These are phyloP conservation scores for Schmidtea mediterranea DNA, from an alignment of 1,140 invertebrate species.

Conservation along the genomic window DNA sequence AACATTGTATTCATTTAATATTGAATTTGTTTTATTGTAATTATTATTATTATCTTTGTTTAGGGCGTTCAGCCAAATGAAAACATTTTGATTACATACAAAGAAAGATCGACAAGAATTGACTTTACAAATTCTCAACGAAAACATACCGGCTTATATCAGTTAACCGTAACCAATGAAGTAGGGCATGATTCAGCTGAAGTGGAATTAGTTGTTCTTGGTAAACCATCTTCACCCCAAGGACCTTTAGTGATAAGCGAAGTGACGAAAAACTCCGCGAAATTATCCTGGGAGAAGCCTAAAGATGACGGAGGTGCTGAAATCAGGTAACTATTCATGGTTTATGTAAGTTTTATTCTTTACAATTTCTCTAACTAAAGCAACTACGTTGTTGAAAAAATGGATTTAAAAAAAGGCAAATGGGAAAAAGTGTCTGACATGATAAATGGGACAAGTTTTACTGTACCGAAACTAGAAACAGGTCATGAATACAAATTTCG, in stretches of 20 bases:
- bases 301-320: conserved; percentile 13
- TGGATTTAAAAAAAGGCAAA: conserved; percentile 11
- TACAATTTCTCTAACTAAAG: neutral
- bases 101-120: conserved; percentile 7
- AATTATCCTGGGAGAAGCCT: conserved; percentile 34
- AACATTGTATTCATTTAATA: conserved; percentile 13
- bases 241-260: conserved; percentile 40
- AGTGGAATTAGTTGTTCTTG: conserved; percentile 62
- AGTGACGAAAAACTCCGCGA: conserved; percentile 43
- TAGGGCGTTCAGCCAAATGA: neutral
- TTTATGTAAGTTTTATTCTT: neutral
- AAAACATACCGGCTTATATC: conserved; percentile 68
- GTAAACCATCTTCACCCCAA: conserved; percentile 48
- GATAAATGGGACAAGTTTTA: conserved; percentile 8
- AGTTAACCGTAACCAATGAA: conserved; percentile 54
- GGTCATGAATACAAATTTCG: conserved; percentile 87
- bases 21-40: neutral
- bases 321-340: conserved; percentile 6
- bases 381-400: conserved; percentile 6
- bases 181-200: conserved; percentile 63
- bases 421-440: neutral
- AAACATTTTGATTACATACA: neutral
- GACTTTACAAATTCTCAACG: conserved; percentile 39
- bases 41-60: too few relatives aligned
- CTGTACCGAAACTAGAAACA: conserved; percentile 57